A percentile compares a stretch with the other conserved stretches of the same genome.
phyloP scores from a whole-genome alignment of 2,888 invertebrate species.

The Trileptium ribeirensis region DNA sequence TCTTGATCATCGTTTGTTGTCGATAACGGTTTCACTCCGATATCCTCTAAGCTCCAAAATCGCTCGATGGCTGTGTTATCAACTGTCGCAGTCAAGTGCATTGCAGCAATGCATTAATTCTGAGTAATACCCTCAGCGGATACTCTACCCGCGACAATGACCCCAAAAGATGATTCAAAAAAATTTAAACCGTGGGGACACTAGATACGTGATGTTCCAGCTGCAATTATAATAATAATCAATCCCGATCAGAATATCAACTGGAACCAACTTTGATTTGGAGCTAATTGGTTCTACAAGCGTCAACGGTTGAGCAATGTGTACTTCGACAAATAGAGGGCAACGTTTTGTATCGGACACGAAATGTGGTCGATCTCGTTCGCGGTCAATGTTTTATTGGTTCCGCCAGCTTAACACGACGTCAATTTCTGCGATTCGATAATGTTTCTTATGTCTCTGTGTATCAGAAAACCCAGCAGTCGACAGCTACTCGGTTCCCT shows the following conservation, averaged over 20 bases:
- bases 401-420: background rate
- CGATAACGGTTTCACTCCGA: background rate
- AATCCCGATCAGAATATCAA: background rate
- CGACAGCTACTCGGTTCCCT: background rate
- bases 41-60: background rate
- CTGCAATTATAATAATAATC: background rate
- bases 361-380: background rate
- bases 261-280: background rate
- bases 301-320: background rate
- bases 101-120: background rate
- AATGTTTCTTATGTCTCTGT: background rate
- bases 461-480: background rate
- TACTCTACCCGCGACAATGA: background rate
- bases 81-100: background rate
- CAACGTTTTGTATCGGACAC: background rate
- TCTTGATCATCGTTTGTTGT: background rate
- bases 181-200: background rate
- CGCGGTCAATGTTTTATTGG: background rate
- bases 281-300: background rate
- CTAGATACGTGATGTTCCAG: background rate
- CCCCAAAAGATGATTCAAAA: background rate
- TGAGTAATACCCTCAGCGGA: background rate
- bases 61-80: background rate
- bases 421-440: background rate
- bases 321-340: background rate